Conservation (phyloP, 2,113 vertebrate species). For the Carassius carassius region DNA sequence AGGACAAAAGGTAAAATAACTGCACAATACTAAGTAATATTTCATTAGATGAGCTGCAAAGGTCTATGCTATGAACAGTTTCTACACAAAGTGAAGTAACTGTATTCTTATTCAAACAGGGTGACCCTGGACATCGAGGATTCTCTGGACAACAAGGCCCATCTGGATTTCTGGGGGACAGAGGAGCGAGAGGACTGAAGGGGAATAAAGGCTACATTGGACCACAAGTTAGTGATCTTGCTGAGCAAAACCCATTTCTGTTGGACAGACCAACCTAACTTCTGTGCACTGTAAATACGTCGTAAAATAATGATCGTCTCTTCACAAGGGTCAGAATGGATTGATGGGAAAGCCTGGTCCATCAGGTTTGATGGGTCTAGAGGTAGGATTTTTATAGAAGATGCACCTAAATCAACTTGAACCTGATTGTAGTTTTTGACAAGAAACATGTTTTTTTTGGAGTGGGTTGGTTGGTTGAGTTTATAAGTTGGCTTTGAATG, state of each 20-base stretch:
- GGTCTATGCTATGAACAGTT: neutral
- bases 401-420: neutral
- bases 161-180: slow-evolving; percentile 62
- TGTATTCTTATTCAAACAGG: slow-evolving; percentile 63
- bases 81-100: neutral
- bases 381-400: slow-evolving; percentile 59
- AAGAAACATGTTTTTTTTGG: neutral
- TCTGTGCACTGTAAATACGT: neutral
- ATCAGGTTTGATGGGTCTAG: slow-evolving; percentile 71
- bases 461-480: neutral
- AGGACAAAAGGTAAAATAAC: slow-evolving; percentile 74
- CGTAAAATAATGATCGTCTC: neutral
- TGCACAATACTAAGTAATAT: neutral
- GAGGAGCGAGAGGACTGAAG: slow-evolving; percentile 71
- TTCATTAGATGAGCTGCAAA: neutral
- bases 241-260: neutral
- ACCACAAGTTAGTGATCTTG: slow-evolving; percentile 69
- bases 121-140: slow-evolving; percentile 68
- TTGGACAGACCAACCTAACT: neutral
- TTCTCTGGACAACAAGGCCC: slow-evolving; percentile 64
- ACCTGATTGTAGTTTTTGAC: neutral
- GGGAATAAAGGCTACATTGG: slow-evolving; percentile 76
- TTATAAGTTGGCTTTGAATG: neutral
- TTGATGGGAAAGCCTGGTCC: slow-evolving; percentile 72
- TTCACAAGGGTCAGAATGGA: slow-evolving; percentile 75